These are phyloP conservation scores for Calliopsis andreniformis DNA, from an alignment of 1,140 invertebrate species.

Conservation along the genomic window DNA sequence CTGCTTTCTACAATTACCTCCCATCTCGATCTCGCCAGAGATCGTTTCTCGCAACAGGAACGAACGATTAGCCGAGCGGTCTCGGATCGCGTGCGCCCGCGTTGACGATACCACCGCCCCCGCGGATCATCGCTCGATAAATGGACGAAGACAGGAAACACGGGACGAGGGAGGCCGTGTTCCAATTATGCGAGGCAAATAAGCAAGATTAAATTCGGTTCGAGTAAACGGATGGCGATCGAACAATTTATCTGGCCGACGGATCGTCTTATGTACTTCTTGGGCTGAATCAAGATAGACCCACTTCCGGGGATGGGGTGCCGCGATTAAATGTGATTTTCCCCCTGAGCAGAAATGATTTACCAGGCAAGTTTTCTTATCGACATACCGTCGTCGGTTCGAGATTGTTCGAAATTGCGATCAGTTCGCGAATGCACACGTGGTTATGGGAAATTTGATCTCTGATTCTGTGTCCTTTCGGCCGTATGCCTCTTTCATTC, in stretches of 20 bases:
- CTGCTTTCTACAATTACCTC: slow-evolving; percentile 28
- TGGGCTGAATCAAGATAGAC: slow-evolving; percentile 49
- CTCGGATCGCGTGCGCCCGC: slow-evolving; percentile 31
- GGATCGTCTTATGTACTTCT: slow-evolving; percentile 34
- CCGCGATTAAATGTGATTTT: background rate
- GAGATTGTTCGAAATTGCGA: background rate
- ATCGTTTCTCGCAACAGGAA: slow-evolving; percentile 13
- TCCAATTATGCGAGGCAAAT: slow-evolving; percentile 62
- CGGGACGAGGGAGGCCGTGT: slow-evolving; percentile 28
- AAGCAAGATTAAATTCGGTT: slow-evolving; percentile 58
- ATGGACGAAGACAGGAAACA: slow-evolving; percentile 15
- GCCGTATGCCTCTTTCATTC: no score
- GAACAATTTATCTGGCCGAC: slow-evolving; percentile 52
- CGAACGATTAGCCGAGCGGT: slow-evolving; percentile 20
- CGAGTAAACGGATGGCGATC: slow-evolving; percentile 54
- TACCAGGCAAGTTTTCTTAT: background rate
- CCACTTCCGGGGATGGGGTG: background rate
- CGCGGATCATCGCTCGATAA: slow-evolving; percentile 48
- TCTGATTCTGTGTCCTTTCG: no score
- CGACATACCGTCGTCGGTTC: background rate
- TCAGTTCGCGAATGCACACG: background rate
- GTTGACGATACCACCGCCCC: background rate
- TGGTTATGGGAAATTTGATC: background rate
- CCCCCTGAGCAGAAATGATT: background rate
- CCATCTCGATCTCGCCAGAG: slow-evolving; percentile 8